Conservation (phyloP, 2,113 vertebrate species). For the Probosciger aterrimus region DNA sequence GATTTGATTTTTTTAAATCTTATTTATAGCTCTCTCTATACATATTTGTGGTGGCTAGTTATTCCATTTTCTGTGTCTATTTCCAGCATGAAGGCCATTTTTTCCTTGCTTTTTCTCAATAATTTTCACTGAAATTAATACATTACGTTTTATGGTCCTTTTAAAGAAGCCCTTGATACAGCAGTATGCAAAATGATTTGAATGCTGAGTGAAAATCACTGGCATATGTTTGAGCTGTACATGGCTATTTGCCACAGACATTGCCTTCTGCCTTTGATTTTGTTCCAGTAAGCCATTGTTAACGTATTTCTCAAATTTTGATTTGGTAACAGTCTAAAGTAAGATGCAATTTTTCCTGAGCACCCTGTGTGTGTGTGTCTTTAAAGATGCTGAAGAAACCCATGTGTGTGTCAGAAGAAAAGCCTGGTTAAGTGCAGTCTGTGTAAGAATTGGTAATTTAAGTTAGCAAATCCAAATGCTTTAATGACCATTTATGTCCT, state of each 20-base stretch:
- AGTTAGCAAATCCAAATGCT: neutral
- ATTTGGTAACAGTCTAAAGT: neutral
- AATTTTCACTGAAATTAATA: neutral
- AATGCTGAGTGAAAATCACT: neutral
- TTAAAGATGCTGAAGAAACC: neutral
- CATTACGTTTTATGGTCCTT: neutral
- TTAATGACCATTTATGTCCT: neutral
- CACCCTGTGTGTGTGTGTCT: too few relatives aligned
- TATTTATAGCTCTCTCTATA: neutral
- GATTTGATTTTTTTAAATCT: rapidly evolving
- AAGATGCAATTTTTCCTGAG: neutral
- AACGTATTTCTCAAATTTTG: neutral
- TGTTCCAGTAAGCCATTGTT: neutral
- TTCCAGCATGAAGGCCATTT: neutral
- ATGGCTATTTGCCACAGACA: neutral
- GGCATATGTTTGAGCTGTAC: rapidly evolving
- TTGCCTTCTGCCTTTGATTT: neutral
- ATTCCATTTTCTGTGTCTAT: neutral
- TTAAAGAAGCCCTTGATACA: neutral
- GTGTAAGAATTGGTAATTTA: rapidly evolving
- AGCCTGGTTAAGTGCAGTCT: neutral
- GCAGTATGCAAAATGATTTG: neutral
- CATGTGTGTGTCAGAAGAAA: rapidly evolving
- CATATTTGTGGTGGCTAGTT: neutral
- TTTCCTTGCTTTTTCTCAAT: neutral